Percentiles rank a stretch among this genome's conserved stretches.
phyloP scores from a whole-genome alignment of 2,797 vertebrate genomes.

The Salarias fasciatus region DNA sequence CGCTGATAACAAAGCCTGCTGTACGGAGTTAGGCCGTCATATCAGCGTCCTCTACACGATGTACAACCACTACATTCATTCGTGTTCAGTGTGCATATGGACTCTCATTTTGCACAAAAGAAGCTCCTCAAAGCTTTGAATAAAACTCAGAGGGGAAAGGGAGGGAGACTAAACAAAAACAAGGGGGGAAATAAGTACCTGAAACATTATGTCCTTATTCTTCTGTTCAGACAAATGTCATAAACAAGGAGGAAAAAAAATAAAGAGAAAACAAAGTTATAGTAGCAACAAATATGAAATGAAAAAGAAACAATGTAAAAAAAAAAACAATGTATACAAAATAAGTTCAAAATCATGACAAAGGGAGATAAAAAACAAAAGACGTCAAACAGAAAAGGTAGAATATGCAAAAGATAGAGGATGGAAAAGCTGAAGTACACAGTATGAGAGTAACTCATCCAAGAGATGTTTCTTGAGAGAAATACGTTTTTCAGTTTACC shows the following conservation, averaged over 20 bases:
- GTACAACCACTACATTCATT: background rate
- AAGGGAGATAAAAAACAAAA: background rate
- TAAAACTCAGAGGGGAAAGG: slow-evolving; percentile 11
- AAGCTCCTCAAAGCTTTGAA: slow-evolving; percentile 4
- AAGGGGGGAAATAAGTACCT: slow-evolving; percentile 84
- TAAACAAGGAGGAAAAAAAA: slow-evolving; percentile 20
- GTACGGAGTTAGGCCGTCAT: slow-evolving; percentile 41
- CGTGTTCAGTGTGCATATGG: slow-evolving; percentile 4
- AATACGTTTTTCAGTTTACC: slow-evolving; percentile 5
- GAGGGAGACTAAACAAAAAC: slow-evolving; percentile 16
- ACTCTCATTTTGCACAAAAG: slow-evolving; percentile 25
- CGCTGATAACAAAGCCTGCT: slow-evolving; percentile 50
- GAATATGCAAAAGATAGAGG: slow-evolving; percentile 1
- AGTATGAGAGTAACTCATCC: background rate
- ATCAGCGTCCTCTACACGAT: slow-evolving; percentile 14
- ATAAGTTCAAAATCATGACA: slow-evolving; percentile 7
- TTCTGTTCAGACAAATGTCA: slow-evolving; percentile 81
- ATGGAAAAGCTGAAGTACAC: background rate
- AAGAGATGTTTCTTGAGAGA: background rate
- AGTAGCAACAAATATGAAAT: slow-evolving; percentile 24
- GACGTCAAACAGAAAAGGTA: background rate
- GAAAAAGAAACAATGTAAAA: slow-evolving; percentile 20
- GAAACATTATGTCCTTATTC: slow-evolving; percentile 90
- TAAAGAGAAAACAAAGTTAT: slow-evolving; percentile 39
- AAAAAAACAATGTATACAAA: background rate